Percentiles rank a stretch among this genome's conserved stretches.
phyloP scores from a whole-genome alignment of 2,113 vertebrate species.

The Hystrix cristata region DNA sequence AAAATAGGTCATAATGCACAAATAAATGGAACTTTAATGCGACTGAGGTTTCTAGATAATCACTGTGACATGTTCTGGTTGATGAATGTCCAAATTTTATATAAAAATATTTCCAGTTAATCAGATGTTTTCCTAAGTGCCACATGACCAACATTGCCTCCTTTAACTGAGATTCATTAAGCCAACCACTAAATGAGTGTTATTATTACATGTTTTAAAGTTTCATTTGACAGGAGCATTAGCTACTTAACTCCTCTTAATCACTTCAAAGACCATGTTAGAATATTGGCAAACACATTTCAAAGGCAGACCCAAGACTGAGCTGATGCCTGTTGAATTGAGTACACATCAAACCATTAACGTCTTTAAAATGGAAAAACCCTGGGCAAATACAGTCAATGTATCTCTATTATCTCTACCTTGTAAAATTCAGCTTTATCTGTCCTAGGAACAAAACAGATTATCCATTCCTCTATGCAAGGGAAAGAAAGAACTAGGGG shows the following conservation, averaged over 20 bases:
- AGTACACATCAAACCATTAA: neutral
- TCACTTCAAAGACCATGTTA: neutral
- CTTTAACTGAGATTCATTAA: slow-evolving; percentile 46
- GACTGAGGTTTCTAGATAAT: slow-evolving; percentile 6
- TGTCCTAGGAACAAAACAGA: neutral
- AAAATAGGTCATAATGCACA: neutral
- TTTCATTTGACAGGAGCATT: neutral
- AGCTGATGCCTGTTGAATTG: neutral
- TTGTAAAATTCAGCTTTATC: neutral
- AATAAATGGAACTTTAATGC: slow-evolving; percentile 3
- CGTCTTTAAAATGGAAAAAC: neutral
- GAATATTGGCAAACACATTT: neutral
- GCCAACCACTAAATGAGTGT: neutral
- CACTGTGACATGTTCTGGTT: neutral
- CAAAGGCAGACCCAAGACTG: neutral
- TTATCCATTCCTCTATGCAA: neutral
- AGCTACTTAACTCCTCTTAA: slow-evolving; percentile 38
- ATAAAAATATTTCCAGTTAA: neutral
- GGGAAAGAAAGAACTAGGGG: neutral
- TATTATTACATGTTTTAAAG: slow-evolving; percentile 8
- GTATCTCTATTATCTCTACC: neutral
- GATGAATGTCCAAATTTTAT: neutral
- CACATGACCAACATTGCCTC: neutral
- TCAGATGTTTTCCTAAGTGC: neutral
- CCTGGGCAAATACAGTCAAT: neutral